A percentile compares a stretch with the other conserved stretches of the same genome.
Conservation (phyloP, 2,113 vertebrate genomes). For the Rynchops niger region DNA sequence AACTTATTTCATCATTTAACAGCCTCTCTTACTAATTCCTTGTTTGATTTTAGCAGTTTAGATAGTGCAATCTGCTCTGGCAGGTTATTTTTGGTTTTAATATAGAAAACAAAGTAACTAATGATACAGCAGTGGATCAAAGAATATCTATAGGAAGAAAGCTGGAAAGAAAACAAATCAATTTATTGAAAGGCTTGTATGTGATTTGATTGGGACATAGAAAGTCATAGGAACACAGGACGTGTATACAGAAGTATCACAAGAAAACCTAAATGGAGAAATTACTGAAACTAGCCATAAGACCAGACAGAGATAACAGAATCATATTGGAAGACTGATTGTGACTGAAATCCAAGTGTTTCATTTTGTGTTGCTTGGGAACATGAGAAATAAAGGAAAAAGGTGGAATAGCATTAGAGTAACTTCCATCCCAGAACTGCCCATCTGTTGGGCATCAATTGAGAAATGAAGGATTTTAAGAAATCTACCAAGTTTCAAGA, state of each 20-base stretch:
- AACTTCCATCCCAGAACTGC: not conserved
- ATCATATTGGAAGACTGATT: not conserved
- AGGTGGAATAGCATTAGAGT: not conserved
- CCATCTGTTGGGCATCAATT: not conserved
- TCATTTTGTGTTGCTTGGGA: not conserved
- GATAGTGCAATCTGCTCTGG: not conserved
- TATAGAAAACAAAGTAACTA: not conserved
- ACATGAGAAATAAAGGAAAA: not conserved
- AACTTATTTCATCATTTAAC: not conserved
- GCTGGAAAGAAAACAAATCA: not conserved
- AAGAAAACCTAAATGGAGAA: not conserved
- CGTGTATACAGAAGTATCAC: not conserved
- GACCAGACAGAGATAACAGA: not conserved
- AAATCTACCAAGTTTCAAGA: not conserved
- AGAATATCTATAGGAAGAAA: not conserved
- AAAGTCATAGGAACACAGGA: not conserved
- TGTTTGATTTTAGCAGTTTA: not conserved
- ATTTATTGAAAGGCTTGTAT: not conserved
- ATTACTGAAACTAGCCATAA: not conserved
- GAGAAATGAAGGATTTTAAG: not conserved
- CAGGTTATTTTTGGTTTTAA: not conserved
- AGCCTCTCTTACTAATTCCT: not conserved
- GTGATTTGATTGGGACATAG: not conserved
- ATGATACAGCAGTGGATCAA: not conserved
- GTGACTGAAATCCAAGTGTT: not conserved